Evolutionary conservation across 1,140 invertebrate genomes (phyloP).

Genomic region (Drosophila mayri): DNA sequence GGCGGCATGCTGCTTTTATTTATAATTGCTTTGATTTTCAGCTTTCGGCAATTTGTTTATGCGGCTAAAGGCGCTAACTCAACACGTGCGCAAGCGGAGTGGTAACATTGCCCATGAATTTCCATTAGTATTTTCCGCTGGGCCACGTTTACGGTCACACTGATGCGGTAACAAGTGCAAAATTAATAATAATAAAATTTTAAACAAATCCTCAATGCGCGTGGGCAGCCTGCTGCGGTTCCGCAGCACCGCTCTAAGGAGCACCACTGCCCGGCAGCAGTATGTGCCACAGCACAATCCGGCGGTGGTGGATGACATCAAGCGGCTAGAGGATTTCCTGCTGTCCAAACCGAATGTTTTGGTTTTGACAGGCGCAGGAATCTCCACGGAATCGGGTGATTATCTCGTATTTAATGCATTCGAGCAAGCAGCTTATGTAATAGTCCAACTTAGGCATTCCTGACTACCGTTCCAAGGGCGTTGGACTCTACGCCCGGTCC

Average conservation of each 20-base stretch:
- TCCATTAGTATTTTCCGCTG: conserved; percentile 3
- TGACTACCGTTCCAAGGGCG: conserved; percentile 96
- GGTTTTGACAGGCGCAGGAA: conserved; percentile 95
- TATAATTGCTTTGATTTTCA: not conserved
- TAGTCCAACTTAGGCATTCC: conserved; percentile 90
- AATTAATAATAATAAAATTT: conserved; percentile 7
- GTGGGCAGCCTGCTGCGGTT: conserved; percentile 49
- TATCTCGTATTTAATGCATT: not conserved
- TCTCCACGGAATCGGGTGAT: conserved; percentile 95
- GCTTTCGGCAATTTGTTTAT: conserved; percentile 22
- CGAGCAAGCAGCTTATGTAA: not conserved
- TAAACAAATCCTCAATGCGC: conserved; percentile 42
- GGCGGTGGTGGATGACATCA: conserved; percentile 87
- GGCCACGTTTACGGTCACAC: not conserved
- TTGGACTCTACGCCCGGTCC: conserved; percentile 95
- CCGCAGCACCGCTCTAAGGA: conserved; percentile 22
- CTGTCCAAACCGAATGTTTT: conserved; percentile 87
- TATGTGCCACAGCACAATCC: conserved; percentile 91
- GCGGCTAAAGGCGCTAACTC: not conserved
- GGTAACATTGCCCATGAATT: conserved; percentile 2
- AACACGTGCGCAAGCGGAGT: conserved; percentile 25
- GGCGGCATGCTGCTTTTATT: conserved; percentile 37
- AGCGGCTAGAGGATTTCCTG: conserved; percentile 89
- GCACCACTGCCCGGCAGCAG: conserved; percentile 52
- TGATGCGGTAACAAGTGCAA: conserved; percentile 27